Percentiles rank a stretch among this genome's conserved stretches.
phyloP scores from a whole-genome alignment of 2,797 vertebrate genomes.

The Rhodeus uyekii region DNA sequence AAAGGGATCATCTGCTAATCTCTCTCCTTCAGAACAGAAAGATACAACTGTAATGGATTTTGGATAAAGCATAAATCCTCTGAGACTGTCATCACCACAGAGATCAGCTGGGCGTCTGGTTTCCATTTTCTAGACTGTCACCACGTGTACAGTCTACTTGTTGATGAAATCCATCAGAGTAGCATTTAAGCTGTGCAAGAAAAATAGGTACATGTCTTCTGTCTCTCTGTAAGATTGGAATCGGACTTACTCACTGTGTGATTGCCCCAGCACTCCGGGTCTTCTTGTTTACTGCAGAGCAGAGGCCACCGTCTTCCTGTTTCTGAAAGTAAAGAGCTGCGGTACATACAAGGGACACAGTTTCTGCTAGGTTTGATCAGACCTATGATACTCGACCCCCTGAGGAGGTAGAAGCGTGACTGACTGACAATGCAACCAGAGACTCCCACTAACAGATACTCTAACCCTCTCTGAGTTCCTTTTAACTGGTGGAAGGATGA shows the following conservation, averaged over 20 bases:
- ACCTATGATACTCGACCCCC: constrained; percentile 53
- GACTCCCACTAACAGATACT: constrained; percentile 37
- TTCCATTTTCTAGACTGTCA: constrained; percentile 32
- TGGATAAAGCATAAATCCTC: constrained; percentile 36
- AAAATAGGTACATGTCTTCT: constrained; percentile 8
- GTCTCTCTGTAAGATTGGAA: not conserved
- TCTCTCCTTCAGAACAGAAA: constrained; percentile 24
- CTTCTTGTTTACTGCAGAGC: constrained; percentile 39
- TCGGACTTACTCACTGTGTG: constrained; percentile 20
- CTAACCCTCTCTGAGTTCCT: constrained; percentile 30
- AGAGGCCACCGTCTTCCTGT: constrained; percentile 6
- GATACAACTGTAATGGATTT: constrained; percentile 35
- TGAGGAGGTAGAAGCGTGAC: constrained; percentile 53
- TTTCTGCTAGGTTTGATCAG: constrained; percentile 46
- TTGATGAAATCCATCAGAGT: constrained; percentile 33
- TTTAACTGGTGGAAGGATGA: constrained; percentile 34
- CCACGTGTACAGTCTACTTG: constrained; percentile 10
- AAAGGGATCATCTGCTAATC: constrained; percentile 33
- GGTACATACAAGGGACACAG: not conserved
- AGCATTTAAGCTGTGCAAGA: constrained; percentile 22
- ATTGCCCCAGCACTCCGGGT: constrained; percentile 21
- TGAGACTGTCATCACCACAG: constrained; percentile 26
- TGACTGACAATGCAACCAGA: constrained; percentile 52
- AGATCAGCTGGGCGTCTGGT: constrained; percentile 32
- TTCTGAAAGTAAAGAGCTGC: constrained; percentile 14